Base-by-base conservation (phyloP, 2,888 invertebrate genomes). In the Ichneumoninae sp. region DNA sequence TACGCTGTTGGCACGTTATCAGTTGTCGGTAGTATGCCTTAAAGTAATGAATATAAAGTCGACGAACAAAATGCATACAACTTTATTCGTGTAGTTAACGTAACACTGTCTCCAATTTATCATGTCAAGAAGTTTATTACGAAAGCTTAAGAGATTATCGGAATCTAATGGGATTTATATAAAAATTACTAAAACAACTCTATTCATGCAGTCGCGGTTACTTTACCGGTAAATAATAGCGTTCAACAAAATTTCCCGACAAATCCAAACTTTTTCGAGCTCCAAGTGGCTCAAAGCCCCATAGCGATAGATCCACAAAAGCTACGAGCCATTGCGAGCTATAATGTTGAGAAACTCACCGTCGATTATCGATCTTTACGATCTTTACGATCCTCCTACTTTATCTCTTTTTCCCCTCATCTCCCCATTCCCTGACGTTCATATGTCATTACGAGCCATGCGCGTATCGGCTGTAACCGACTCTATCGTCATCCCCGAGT, bases 401-500 rank as follows among this genome's bases (percentile, higher is more conserved):
- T 33, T 63, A 8, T 63, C 16, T 63, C 63, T 16, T 33, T 3
- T 1, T 63, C 6, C 30, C 63, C 30, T 7, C 57, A 4, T 16
- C 26, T 0, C 13, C 33, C 63, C 63, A 30, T n/a, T 3, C 5
- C 1, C 16, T 6, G 63, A 63, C 6, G 13, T 30, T 16, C 26
- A 30, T 63, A 26, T 63, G 63, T 63, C 63, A 63, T 33, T 33
- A n/a, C 16, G 63, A 33, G 16, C 63, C 63, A 33, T 63, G 63
- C 33, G 63, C 63, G 63, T n/a, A 16, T 33, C 16, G 33, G 57
- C 26, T 13, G 26, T 13, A 57, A 63, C 30, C 33, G 63, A 63
- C 63, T 63, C 63, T 63, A 30, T 63, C 63, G 63, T 16, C 63
- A 30, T 63, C 16, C 33, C 63, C 30, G 30, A 63, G 63, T 63